Conservation (phyloP, 2,888 invertebrate species). For the Oligia fasciuncula region DNA sequence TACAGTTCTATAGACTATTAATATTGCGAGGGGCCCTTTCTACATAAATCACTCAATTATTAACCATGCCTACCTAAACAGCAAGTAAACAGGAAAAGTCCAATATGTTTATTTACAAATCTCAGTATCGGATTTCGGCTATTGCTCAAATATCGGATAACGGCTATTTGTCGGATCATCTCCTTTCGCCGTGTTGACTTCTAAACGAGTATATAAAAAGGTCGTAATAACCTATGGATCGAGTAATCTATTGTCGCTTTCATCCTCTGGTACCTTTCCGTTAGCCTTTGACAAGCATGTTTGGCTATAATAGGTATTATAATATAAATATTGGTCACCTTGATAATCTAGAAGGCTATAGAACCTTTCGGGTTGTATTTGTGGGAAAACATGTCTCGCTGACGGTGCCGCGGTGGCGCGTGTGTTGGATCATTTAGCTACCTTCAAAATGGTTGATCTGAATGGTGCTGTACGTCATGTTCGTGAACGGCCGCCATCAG, state of each 20-base stretch:
- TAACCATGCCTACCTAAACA: conserved; percentile 22
- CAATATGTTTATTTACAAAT: conserved; percentile 31
- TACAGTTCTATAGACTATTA: no score
- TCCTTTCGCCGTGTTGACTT: conserved; percentile 30
- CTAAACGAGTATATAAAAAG: conserved; percentile 43
- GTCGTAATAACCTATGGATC: conserved; percentile 41
- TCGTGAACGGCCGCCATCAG: not conserved
- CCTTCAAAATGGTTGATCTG: not conserved
- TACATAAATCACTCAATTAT: conserved; percentile 32
- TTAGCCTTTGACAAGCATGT: conserved; percentile 30
- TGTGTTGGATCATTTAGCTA: not conserved
- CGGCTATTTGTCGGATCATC: conserved; percentile 36
- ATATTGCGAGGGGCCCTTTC: not conserved
- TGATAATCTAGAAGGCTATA: not conserved
- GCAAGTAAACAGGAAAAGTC: conserved; percentile 35
- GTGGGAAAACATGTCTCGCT: not conserved
- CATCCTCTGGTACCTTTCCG: conserved; percentile 11
- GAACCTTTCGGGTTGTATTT: conserved; percentile 12
- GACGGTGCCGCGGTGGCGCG: not conserved
- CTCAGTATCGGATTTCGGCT: conserved; percentile 16
- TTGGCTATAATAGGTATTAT: conserved; percentile 10
- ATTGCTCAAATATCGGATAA: conserved; percentile 31
- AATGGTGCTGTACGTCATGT: not conserved
- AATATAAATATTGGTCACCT: conserved; percentile 16
- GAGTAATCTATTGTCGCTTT: conserved; percentile 37